phyloP scores from a whole-genome alignment of 2,888 invertebrate genomes.

The Tillus elongatus region DNA sequence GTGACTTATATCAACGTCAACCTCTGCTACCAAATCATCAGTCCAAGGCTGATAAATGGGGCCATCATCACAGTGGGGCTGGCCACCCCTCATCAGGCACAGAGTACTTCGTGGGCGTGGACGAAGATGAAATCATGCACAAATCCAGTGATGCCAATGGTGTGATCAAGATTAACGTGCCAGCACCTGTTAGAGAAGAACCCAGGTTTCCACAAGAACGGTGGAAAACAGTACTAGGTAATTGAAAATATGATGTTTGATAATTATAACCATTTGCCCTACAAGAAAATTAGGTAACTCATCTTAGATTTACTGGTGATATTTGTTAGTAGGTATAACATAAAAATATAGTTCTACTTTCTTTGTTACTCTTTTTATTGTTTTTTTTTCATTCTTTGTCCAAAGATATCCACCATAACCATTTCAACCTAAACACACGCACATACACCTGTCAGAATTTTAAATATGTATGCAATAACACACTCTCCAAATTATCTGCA shows the following conservation, averaged over 20 bases:
- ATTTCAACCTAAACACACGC: too few species aligned
- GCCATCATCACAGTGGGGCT: constrained; percentile 38
- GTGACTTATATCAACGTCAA: constrained; percentile 53
- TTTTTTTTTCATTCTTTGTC: too few species aligned
- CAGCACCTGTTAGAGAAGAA: constrained; percentile 63
- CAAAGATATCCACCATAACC: too few species aligned
- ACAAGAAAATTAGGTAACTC: too few species aligned
- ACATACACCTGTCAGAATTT: too few species aligned
- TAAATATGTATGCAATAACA: too few species aligned
- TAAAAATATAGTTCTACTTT: too few species aligned
- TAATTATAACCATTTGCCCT: too few species aligned
- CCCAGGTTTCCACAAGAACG: constrained; percentile 74
- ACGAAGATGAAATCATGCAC: constrained; percentile 42
- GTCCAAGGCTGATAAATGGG: constrained; percentile 45
- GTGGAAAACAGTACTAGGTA: constrained; percentile 66
- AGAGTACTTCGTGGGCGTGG: constrained; percentile 44
- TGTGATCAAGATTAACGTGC: constrained; percentile 54
- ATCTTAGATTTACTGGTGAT: too few species aligned
- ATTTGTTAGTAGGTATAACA: too few species aligned
- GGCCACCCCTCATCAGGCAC: constrained; percentile 30
- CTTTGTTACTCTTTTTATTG: too few species aligned
- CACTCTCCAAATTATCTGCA: too few species aligned
- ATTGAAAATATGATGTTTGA: constrained; percentile 3
- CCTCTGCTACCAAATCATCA: constrained; percentile 48
- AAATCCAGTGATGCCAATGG: constrained; percentile 40